Evolutionary conservation across 1,140 invertebrate genomes (phyloP).

Genomic region (Copidosoma floridanum): DNA sequence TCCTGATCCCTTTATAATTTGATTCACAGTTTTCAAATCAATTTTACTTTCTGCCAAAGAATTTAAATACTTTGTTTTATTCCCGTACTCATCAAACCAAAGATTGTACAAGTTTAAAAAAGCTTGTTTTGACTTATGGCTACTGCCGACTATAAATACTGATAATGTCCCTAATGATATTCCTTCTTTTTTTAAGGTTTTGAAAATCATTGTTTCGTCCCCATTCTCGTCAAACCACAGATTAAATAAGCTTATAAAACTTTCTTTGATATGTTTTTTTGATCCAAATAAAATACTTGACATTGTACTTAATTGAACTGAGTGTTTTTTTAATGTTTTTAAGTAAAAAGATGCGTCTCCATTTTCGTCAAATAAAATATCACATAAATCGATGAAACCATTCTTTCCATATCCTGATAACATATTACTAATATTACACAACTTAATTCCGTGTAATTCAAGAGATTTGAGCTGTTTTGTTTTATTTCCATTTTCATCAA

Average conservation of each 20-base stretch:
- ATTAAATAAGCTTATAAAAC: slow-evolving; percentile 8
- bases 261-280: background rate
- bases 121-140: background rate
- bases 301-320: background rate
- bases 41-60: background rate
- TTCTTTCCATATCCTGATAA: background rate
- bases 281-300: slow-evolving; percentile 17
- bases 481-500: slow-evolving; percentile 33
- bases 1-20: background rate
- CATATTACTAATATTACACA: slow-evolving; percentile 11
- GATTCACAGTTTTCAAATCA: background rate
- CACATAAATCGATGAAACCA: slow-evolving; percentile 9
- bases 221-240: slow-evolving; percentile 10
- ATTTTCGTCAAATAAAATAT: slow-evolving; percentile 13
- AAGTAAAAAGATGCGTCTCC: background rate
- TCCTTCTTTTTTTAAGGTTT: background rate
- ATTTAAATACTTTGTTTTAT: background rate
- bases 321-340: background rate
- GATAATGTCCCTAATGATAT: background rate
- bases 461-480: slow-evolving; percentile 27
- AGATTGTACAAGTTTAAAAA: slow-evolving; percentile 8
- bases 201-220: background rate
- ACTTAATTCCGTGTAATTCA: background rate
- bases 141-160: background rate
- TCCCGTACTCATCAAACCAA: slow-evolving; percentile 4